A percentile compares a stretch with the other conserved stretches of the same genome.
Evolutionary conservation across 1,140 invertebrate genomes (phyloP).

Genomic region (Lepidostoma basale): DNA sequence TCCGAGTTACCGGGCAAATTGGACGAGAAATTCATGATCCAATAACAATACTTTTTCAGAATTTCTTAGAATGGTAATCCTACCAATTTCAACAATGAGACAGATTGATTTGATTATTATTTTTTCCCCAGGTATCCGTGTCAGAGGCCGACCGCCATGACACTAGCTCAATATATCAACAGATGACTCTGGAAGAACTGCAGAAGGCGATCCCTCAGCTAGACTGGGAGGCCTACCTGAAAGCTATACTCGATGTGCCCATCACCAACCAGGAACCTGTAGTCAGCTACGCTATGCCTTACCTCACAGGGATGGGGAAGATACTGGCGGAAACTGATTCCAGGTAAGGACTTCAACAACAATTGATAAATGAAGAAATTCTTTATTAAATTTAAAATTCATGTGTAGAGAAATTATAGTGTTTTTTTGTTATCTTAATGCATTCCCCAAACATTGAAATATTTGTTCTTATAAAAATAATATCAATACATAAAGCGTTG

Average conservation of each 20-base stretch:
- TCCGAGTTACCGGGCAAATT: too few relatives aligned
- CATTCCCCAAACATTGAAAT: too few relatives aligned
- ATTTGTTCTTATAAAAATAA: too few relatives aligned
- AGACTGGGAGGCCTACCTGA: constrained; percentile 79
- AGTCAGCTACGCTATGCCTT: constrained; percentile 80
- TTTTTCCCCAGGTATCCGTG: constrained; percentile 66
- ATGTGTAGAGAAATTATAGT: too few relatives aligned
- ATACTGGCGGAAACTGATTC: constrained; percentile 71
- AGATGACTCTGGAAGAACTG: constrained; percentile 70
- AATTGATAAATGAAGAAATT: too few relatives aligned
- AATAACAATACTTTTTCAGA: not conserved
- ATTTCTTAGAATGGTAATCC: not conserved
- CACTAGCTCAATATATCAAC: constrained; percentile 77
- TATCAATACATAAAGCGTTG: too few relatives aligned
- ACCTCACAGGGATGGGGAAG: constrained; percentile 78
- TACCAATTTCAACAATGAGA: not conserved
- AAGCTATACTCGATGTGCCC: constrained; percentile 68
- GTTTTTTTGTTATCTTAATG: too few relatives aligned
- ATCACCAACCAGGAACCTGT: constrained; percentile 74
- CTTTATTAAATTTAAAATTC: too few relatives aligned
- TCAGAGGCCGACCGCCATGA: constrained; percentile 84
- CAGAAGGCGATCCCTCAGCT: constrained; percentile 74
- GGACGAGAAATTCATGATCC: too few relatives aligned
- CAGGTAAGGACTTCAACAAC: too few relatives aligned
- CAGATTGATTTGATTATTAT: not conserved